Conservation (phyloP, 2,113 vertebrate genomes). For the Ictalurus punctatus region DNA sequence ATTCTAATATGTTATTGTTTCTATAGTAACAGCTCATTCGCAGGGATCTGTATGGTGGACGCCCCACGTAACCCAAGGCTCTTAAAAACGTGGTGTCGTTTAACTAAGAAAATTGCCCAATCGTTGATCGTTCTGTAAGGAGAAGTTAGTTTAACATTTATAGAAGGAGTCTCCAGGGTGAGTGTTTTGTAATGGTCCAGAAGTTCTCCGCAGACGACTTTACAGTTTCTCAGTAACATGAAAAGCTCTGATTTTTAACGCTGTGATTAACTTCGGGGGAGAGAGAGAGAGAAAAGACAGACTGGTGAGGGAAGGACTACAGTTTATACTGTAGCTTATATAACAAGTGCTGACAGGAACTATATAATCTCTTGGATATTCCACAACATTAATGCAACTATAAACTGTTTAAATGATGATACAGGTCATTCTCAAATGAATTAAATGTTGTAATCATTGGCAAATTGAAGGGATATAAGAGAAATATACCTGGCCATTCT, state of each 20-base stretch:
- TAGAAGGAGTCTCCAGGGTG: neutral
- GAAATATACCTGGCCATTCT: too few species aligned
- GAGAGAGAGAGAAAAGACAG: too few species aligned
- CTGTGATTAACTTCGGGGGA: too few species aligned
- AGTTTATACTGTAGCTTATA: neutral
- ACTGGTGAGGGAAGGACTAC: neutral
- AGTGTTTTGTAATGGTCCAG: neutral
- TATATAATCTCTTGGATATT: neutral
- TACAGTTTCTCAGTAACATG: neutral
- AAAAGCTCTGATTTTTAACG: too few species aligned
- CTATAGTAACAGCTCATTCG: neutral
- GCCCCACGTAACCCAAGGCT: neutral
- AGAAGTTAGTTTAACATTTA: neutral
- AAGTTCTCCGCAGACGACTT: neutral
- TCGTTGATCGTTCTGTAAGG: neutral
- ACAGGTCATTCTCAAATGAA: neutral
- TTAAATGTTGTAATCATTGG: neutral
- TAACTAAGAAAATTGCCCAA: neutral
- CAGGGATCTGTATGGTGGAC: neutral
- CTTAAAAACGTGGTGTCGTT: neutral
- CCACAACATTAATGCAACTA: neutral
- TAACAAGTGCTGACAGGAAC: neutral
- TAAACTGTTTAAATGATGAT: neutral
- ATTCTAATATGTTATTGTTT: neutral
- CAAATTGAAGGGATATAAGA: neutral